phyloP scores from a whole-genome alignment of 1,140 invertebrate species.

The Orussus abietinus region DNA sequence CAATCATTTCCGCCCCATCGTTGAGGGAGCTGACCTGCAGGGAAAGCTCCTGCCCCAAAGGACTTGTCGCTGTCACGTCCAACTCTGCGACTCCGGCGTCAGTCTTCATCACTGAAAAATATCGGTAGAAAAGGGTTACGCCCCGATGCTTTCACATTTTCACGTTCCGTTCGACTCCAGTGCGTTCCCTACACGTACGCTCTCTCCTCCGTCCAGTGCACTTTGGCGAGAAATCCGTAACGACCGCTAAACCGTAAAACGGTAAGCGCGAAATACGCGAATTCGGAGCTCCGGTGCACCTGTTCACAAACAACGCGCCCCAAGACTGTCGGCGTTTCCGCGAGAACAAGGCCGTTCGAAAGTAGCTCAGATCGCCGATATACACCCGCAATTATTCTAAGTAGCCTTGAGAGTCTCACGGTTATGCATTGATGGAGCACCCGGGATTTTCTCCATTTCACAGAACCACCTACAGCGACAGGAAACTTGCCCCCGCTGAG shows the following conservation, averaged over 20 bases:
- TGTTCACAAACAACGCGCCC: constrained; percentile 15
- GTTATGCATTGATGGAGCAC: constrained; percentile 21
- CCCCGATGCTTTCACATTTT: no score
- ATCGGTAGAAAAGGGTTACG: no score
- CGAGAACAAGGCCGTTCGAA: constrained; percentile 38
- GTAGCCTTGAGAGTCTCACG: constrained; percentile 34
- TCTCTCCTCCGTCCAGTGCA: no score
- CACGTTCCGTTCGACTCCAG: no score
- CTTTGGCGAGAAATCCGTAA: no score
- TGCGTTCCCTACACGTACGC: no score
- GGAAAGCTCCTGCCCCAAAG: constrained; percentile 81
- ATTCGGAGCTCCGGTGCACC: constrained; percentile 17
- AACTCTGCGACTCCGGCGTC: constrained; percentile 87
- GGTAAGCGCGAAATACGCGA: constrained; percentile 1
- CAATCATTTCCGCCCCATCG: constrained; percentile 72
- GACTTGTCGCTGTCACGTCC: constrained; percentile 83
- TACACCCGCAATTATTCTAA: constrained; percentile 31
- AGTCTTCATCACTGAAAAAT: constrained; percentile 76
- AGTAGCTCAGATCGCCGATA: constrained; percentile 38
- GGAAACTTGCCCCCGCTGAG: no score
- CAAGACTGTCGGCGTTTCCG: constrained; percentile 21
- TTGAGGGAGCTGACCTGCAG: constrained; percentile 73
- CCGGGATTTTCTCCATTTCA: constrained; percentile 31
- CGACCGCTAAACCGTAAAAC: no score
- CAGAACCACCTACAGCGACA: no score